These are phyloP conservation scores for Potorous gilbertii DNA, from an alignment of 2,797 vertebrate genomes.

Conservation along the genomic window DNA sequence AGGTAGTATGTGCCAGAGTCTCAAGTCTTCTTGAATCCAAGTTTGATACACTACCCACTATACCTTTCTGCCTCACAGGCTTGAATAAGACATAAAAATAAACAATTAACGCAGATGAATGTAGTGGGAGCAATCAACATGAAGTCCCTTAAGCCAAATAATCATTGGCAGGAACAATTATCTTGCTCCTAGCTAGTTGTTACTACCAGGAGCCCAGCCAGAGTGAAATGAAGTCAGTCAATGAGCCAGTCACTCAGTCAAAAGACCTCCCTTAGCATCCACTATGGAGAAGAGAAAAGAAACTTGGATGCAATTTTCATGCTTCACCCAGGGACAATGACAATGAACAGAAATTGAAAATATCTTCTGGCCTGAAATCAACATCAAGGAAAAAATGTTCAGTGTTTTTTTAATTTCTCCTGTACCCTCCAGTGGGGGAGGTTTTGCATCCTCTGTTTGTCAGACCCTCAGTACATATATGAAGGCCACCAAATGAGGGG, in stretches of 20 bases:
- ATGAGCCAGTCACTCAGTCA: background rate
- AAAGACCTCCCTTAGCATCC: background rate
- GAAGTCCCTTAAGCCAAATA: background rate
- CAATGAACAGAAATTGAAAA: background rate
- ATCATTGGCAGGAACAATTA: background rate
- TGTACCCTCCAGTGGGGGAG: background rate
- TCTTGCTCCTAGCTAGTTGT: background rate
- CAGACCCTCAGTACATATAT: background rate
- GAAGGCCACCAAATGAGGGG: background rate
- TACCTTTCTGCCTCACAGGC: background rate
- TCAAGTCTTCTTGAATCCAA: background rate
- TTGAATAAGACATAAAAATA: background rate
- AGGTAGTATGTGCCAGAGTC: background rate
- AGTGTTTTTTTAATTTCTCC: background rate
- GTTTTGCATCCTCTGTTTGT: background rate
- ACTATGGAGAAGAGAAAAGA: background rate
- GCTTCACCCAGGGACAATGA: background rate
- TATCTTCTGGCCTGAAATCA: background rate
- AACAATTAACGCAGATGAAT: background rate
- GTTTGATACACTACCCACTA: background rate
- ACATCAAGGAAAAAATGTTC: background rate
- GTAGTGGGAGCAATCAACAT: rapidly evolving
- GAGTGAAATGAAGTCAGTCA: background rate
- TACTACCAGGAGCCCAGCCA: background rate
- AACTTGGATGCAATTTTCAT: background rate